A percentile compares a stretch with the other conserved stretches of the same genome.
Evolutionary conservation across 1,140 invertebrate species (phyloP).

Genomic region (Anastrepha ludens): DNA sequence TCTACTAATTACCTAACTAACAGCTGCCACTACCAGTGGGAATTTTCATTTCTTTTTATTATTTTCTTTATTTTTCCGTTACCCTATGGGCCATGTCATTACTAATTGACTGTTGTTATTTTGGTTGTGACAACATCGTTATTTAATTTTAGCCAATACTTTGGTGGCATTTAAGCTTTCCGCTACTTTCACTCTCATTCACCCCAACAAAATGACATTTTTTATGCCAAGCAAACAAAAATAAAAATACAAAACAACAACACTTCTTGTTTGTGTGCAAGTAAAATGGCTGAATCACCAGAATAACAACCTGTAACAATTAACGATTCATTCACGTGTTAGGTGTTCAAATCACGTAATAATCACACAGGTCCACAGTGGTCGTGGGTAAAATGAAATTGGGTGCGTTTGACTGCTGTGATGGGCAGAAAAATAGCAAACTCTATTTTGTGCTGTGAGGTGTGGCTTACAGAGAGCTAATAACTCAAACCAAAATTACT

Average conservation of each 20-base stretch:
- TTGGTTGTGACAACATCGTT: constrained; percentile 16
- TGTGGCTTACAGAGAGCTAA: background rate
- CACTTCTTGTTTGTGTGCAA: background rate
- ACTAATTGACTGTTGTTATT: background rate
- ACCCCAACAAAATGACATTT: constrained; percentile 44
- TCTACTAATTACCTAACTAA: constrained; percentile 30
- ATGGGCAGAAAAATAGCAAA: background rate
- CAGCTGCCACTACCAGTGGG: background rate
- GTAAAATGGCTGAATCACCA: background rate
- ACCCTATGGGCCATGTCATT: background rate
- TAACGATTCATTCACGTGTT: constrained; percentile 27
- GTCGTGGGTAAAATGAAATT: constrained; percentile 1
- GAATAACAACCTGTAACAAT: constrained; percentile 12
- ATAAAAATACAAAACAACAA: background rate
- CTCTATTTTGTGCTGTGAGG: background rate
- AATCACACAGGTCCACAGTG: background rate
- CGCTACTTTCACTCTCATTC: constrained; percentile 41
- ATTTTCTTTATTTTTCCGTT: background rate
- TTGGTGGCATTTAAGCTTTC: background rate
- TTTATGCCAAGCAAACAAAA: background rate
- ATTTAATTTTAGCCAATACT: constrained; percentile 42
- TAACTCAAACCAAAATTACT: background rate
- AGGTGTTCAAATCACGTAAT: constrained; percentile 37
- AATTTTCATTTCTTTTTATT: background rate
- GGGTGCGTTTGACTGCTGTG: background rate